Conservation (phyloP, 1,140 invertebrate species). For the Philopotamus ludificatus region DNA sequence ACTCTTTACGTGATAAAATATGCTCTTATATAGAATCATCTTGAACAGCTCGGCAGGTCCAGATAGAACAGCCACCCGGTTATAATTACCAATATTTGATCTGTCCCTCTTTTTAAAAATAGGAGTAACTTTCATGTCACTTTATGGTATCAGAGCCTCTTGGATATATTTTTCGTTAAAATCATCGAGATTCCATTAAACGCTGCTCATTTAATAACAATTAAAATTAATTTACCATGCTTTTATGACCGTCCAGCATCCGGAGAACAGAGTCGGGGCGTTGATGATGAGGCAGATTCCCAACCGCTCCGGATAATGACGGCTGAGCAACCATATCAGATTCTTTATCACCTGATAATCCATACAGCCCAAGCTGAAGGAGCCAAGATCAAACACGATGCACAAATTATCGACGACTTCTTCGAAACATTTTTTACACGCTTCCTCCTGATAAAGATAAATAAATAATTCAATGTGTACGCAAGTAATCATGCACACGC, state of each 20-base stretch:
- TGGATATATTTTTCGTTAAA: no score
- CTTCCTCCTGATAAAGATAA: conserved; percentile 70
- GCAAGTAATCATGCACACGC: not conserved
- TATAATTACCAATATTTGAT: no score
- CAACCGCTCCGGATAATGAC: conserved; percentile 74
- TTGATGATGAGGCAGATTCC: conserved; percentile 72
- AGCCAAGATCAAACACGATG: conserved; percentile 73
- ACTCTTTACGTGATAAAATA: no score
- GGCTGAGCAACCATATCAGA: conserved; percentile 71
- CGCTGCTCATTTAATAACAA: not conserved
- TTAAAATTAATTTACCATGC: conserved; percentile 58
- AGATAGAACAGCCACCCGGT: no score
- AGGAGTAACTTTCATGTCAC: not conserved
- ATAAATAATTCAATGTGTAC: not conserved
- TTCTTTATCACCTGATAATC: conserved; percentile 76
- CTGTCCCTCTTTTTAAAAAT: no score
- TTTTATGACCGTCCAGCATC: conserved; percentile 72
- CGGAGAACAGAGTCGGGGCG: conserved; percentile 67
- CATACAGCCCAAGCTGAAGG: conserved; percentile 72
- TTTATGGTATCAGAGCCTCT: no score
- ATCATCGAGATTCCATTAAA: no score
- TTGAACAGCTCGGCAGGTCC: no score
- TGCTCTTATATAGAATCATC: no score
- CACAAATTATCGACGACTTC: conserved; percentile 76
- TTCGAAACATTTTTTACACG: conserved; percentile 74